phyloP scores from a whole-genome alignment of 2,113 vertebrate genomes.

The Sinocyclocheilus anophthalmus region DNA sequence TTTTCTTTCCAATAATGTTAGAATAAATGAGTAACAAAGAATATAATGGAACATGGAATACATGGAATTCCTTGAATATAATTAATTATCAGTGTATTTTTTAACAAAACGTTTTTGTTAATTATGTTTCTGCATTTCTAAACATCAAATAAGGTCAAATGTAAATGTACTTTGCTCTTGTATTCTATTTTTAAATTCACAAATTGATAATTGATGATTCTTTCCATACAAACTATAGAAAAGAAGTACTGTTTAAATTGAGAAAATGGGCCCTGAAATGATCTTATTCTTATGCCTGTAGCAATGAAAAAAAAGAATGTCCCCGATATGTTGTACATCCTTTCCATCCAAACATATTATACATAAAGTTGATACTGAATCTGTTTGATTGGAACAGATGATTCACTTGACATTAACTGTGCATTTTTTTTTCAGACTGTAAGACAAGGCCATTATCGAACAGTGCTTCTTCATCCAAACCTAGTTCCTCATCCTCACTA shows the following conservation, averaged over 20 bases:
- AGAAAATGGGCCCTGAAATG: not conserved
- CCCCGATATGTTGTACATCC: too few relatives aligned
- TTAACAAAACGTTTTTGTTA: too few relatives aligned
- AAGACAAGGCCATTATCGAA: conserved; percentile 88
- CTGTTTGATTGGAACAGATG: not conserved
- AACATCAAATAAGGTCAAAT: too few relatives aligned
- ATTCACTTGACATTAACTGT: not conserved
- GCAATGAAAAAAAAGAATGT: not conserved
- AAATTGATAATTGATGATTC: not conserved
- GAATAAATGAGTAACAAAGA: too few relatives aligned
- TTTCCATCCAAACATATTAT: too few relatives aligned
- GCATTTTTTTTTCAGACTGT: conserved; percentile 78
- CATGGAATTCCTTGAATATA: too few relatives aligned
- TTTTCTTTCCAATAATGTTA: too few relatives aligned
- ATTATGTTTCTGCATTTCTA: too few relatives aligned
- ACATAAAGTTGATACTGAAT: not conserved
- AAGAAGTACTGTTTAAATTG: not conserved
- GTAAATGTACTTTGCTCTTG: too few relatives aligned
- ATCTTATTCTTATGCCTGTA: not conserved
- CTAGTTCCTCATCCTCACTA: conserved; percentile 85
- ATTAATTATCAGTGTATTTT: too few relatives aligned
- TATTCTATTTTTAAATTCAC: not conserved
- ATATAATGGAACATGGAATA: too few relatives aligned
- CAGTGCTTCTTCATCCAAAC: conserved; percentile 83
- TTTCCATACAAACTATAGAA: not conserved